phyloP scores from a whole-genome alignment of 2,113 vertebrate species.

The Telmatochromis sp. region DNA sequence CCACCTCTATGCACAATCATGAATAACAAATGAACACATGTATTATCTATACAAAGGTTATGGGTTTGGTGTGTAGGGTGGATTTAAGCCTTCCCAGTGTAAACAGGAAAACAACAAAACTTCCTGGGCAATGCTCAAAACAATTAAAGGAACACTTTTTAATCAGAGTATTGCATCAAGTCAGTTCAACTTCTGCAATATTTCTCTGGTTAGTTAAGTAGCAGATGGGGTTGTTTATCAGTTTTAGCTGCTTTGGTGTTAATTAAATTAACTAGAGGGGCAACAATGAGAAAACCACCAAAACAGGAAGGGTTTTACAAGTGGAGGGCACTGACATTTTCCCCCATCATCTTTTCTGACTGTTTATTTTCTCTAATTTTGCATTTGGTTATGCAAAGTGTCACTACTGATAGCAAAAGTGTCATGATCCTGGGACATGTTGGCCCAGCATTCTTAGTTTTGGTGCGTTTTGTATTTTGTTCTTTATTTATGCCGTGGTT shows the following conservation, averaged over 20 bases:
- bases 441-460: not conserved
- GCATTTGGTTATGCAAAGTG: not conserved
- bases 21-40: not conserved
- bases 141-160: not conserved
- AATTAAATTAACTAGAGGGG: not conserved
- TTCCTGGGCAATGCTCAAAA: not conserved
- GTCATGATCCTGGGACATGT: not conserved
- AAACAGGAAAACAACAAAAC: not conserved
- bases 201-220: not conserved
- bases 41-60: not conserved
- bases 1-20: not conserved
- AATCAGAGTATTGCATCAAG: not conserved
- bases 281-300: not conserved
- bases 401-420: not conserved
- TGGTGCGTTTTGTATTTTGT: not conserved
- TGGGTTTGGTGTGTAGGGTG: not conserved
- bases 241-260: not conserved
- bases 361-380: not conserved
- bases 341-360: not conserved
- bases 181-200: not conserved
- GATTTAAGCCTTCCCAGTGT: not conserved
- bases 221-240: not conserved
- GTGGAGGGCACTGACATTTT: not conserved
- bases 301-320: not conserved
- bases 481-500: not conserved